These are phyloP conservation scores for Astyanax mexicanus DNA, from an alignment of 2,797 vertebrate species.

Conservation along the genomic window DNA sequence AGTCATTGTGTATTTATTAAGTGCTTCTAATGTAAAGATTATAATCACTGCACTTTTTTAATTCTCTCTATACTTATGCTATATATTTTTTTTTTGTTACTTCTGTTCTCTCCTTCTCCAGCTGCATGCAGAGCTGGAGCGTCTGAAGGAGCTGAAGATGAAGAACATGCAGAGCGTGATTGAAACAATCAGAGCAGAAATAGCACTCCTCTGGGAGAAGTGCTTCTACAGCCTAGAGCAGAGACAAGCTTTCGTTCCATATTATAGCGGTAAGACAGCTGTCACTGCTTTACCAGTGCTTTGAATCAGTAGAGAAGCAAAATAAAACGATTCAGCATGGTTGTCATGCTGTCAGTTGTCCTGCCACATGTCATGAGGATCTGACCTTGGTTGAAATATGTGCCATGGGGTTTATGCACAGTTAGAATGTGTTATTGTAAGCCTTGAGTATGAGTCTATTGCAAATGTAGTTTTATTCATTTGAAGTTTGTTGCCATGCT, in stretches of 20 bases:
- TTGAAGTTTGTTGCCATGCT: no score
- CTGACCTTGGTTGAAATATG: not conserved
- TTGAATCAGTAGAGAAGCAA: not conserved
- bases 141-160: conserved; percentile 85
- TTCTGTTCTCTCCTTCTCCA: conserved; percentile 51
- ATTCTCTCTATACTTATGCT: no score
- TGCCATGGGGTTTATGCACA: not conserved
- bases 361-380: not conserved
- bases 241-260: conserved; percentile 80
- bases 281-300: not conserved
- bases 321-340: not conserved
- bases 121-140: conserved; percentile 84
- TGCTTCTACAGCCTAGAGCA: conserved; percentile 90
- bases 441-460: no score
- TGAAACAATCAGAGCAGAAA: conserved; percentile 81
- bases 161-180: conserved; percentile 86
- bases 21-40: no score
- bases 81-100: not conserved
- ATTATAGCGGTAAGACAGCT: conserved; percentile 75
- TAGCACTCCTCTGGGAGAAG: conserved; percentile 85
- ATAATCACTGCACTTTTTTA: no score
- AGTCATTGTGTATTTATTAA: no score
- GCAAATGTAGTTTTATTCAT: no score
- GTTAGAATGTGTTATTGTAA: not conserved
- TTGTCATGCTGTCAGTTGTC: not conserved